These are phyloP conservation scores for Echinops telfairi DNA, from an alignment of 2,113 vertebrate species.

Conservation along the genomic window DNA sequence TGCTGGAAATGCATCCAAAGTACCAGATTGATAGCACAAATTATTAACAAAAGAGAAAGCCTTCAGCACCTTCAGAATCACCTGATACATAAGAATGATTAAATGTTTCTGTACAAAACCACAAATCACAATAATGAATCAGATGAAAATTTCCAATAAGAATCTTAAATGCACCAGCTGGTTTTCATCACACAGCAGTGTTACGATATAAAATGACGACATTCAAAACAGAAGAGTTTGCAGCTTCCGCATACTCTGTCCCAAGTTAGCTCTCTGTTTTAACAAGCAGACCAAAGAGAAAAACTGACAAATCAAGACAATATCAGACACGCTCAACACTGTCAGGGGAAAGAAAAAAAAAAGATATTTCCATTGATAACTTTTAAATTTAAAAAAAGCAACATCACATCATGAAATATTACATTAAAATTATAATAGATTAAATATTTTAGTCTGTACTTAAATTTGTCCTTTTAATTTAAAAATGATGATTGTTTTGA, in stretches of 20 bases:
- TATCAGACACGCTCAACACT: neutral
- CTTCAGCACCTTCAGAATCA: conserved; percentile 82
- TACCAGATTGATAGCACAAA: conserved; percentile 85
- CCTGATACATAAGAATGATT: conserved; percentile 85
- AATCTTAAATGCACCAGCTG: conserved; percentile 86
- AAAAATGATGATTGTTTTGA: too few species aligned
- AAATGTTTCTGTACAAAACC: conserved; percentile 85
- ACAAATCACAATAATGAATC: conserved; percentile 88
- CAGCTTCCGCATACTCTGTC: conserved; percentile 67
- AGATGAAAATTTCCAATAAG: conserved; percentile 86
- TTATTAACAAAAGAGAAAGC: conserved; percentile 85
- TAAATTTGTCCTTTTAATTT: too few species aligned
- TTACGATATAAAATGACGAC: conserved; percentile 81
- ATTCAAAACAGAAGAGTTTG: conserved; percentile 77
- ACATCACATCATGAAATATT: neutral
- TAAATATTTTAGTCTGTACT: neutral
- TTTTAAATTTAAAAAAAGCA: neutral
- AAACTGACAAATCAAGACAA: conserved; percentile 44
- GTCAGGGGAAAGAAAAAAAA: too few species aligned
- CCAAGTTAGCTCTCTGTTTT: conserved; percentile 68
- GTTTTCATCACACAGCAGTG: conserved; percentile 77
- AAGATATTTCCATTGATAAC: too few species aligned
- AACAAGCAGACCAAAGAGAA: conserved; percentile 64
- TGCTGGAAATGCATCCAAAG: conserved; percentile 82
- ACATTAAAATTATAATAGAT: neutral